Percentiles rank a stretch among this genome's conserved stretches.
phyloP scores from a whole-genome alignment of 2,797 vertebrate species.

The Allobates femoralis region DNA sequence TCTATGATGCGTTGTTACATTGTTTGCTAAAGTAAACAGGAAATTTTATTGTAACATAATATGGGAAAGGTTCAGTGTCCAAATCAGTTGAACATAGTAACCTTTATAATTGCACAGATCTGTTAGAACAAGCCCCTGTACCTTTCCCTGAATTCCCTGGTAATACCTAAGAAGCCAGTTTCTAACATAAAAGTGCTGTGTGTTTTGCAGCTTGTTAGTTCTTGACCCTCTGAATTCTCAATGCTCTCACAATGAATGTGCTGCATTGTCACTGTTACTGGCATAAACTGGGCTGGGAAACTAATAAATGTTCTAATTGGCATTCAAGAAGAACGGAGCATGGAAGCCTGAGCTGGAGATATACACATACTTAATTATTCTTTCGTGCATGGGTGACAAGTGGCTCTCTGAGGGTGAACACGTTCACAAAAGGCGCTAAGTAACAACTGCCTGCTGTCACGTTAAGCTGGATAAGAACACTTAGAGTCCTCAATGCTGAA shows the following conservation, averaged over 20 bases:
- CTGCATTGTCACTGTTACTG: slow-evolving; percentile 4
- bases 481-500: too few species aligned
- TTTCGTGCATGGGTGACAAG: slow-evolving; percentile 7
- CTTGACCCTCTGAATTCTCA: background rate
- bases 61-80: background rate
- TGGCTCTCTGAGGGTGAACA: slow-evolving; percentile 17
- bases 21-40: background rate
- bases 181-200: slow-evolving; percentile 5
- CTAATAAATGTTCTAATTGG: slow-evolving; percentile 35
- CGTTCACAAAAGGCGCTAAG: slow-evolving; percentile 19
- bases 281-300: slow-evolving; percentile 30
- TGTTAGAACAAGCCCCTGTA: slow-evolving; percentile 20
- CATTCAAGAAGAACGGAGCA: slow-evolving; percentile 3
- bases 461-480: background rate
- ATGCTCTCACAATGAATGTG: background rate
- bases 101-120: background rate
- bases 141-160: background rate
- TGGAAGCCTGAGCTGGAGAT: slow-evolving; percentile 7
- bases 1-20: background rate
- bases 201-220: slow-evolving; percentile 14
- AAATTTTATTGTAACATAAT: background rate
- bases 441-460: slow-evolving; percentile 20
- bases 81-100: background rate
- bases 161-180: background rate
- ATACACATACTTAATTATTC: slow-evolving; percentile 2